A percentile compares a stretch with the other conserved stretches of the same genome.
phyloP scores from a whole-genome alignment of 2,797 vertebrate genomes.

The Rhabdophis nuchalis region DNA sequence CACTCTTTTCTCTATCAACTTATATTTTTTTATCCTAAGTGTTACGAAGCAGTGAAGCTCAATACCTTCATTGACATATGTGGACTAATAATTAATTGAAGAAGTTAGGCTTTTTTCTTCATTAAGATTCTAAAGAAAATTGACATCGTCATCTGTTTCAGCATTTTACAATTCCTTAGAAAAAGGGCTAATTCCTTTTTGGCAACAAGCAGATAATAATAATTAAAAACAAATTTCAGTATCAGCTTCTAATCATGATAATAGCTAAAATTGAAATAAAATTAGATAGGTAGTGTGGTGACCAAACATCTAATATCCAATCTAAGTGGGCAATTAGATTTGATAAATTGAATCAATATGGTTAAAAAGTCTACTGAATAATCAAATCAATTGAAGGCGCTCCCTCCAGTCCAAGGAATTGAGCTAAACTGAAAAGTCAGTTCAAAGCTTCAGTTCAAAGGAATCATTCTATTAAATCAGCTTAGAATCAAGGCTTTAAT shows the following conservation, averaged over 20 bases:
- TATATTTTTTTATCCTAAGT: background rate
- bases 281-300: background rate
- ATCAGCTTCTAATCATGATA: background rate
- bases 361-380: background rate
- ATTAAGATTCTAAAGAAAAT: background rate
- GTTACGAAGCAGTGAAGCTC: background rate
- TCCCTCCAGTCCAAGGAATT: background rate
- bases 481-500: background rate
- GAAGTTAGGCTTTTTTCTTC: background rate
- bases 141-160: background rate
- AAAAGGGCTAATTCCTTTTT: background rate
- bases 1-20: background rate
- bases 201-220: background rate
- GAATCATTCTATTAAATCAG: background rate
- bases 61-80: background rate
- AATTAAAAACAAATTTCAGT: background rate
- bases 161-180: background rate
- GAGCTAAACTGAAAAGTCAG: background rate
- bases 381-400: background rate
- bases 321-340: background rate
- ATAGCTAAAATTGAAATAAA: background rate
- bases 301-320: background rate
- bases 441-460: background rate
- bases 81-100: slow-evolving; percentile 1
- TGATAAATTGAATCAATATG: background rate